Percentiles rank a stretch among this genome's conserved stretches.
Evolutionary conservation across 2,888 invertebrate species (phyloP).

Genomic region (Linnaemya vulpina): DNA sequence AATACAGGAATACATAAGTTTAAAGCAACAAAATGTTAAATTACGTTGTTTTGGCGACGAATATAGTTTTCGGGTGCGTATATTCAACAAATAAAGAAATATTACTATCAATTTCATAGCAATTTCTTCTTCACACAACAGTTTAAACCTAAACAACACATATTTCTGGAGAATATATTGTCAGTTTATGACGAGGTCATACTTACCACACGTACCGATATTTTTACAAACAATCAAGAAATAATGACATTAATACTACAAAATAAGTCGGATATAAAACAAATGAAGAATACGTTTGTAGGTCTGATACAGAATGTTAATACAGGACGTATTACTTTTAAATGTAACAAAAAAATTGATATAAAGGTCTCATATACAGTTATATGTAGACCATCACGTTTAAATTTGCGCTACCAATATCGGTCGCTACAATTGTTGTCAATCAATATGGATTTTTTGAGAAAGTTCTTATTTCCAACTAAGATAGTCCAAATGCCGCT

Average conservation of each 20-base stretch:
- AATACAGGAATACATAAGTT: slow-evolving; percentile 73
- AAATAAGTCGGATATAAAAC: slow-evolving; percentile 25
- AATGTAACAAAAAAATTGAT: slow-evolving; percentile 74
- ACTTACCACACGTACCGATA: slow-evolving; percentile 46
- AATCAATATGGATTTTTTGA: slow-evolving; percentile 14
- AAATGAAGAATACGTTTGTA: slow-evolving; percentile 30
- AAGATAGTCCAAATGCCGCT: slow-evolving; percentile 20
- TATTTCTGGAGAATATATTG: slow-evolving; percentile 55
- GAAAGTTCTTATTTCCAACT: slow-evolving; percentile 49
- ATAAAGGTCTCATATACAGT: slow-evolving; percentile 73
- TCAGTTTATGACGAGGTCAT: slow-evolving; percentile 54
- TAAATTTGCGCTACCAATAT: slow-evolving; percentile 78
- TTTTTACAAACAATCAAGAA: not conserved
- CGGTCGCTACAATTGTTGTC: slow-evolving; percentile 76
- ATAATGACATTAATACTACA: slow-evolving; percentile 34
- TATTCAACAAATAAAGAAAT: not conserved
- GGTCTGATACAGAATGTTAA: slow-evolving; percentile 49
- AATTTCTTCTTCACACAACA: slow-evolving; percentile 12
- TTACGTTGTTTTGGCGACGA: slow-evolving; percentile 70
- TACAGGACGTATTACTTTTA: slow-evolving; percentile 75
- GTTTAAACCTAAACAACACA: slow-evolving; percentile 43
- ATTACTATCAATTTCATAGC: not conserved
- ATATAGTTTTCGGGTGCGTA: slow-evolving; percentile 58
- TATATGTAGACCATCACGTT: slow-evolving; percentile 77
- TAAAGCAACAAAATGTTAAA: slow-evolving; percentile 75